Evolutionary conservation across 2,797 vertebrate species (phyloP).

Genomic region (Anguilla anguilla): DNA sequence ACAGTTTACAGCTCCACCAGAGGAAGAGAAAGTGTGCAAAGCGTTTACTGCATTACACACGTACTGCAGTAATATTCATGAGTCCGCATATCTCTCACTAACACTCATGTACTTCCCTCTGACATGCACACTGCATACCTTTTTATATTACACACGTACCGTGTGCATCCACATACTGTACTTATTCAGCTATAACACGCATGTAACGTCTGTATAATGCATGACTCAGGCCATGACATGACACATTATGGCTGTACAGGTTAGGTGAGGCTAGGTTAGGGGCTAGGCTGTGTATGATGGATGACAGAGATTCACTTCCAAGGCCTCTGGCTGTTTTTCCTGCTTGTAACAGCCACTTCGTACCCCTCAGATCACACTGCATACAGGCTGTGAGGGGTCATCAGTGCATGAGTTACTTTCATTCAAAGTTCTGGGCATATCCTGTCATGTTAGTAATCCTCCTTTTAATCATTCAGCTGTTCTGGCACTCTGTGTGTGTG

Average conservation of each 20-base stretch:
- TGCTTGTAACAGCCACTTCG: background rate
- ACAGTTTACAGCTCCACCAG: background rate
- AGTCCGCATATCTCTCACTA: background rate
- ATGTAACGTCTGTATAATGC: background rate
- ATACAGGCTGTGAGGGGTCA: background rate
- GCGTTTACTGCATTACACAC: slow-evolving; percentile 25
- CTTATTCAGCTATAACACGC: background rate
- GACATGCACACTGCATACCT: background rate
- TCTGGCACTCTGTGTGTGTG: background rate
- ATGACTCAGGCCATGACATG: background rate
- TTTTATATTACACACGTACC: background rate
- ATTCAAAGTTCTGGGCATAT: background rate
- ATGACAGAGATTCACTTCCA: background rate
- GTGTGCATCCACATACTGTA: background rate
- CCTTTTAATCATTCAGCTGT: background rate
- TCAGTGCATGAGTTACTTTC: background rate
- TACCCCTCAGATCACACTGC: background rate
- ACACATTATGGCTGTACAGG: background rate
- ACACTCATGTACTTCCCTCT: background rate
- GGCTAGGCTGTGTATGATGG: background rate
- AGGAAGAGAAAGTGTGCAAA: slow-evolving; percentile 70
- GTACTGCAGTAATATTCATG: background rate
- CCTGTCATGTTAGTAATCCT: background rate
- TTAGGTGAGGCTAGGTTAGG: background rate
- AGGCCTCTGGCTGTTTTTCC: background rate